phyloP scores from a whole-genome alignment of 1,140 invertebrate genomes.

The Nephila pilipes region DNA sequence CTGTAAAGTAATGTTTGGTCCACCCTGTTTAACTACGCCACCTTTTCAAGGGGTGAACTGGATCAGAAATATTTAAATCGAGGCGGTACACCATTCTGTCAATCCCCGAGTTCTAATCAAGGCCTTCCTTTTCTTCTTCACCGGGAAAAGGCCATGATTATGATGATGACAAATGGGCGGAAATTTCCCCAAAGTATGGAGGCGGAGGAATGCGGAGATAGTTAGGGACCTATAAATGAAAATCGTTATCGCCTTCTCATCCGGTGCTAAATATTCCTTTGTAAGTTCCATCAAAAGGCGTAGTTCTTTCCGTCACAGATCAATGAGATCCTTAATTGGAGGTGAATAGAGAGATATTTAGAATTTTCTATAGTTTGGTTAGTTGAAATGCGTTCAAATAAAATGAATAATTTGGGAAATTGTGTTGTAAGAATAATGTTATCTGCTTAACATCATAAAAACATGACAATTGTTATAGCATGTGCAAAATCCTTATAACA shows the following conservation, averaged over 20 bases:
- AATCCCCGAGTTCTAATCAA: no score
- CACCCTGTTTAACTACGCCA: no score
- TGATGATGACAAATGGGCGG: slow-evolving; percentile 20
- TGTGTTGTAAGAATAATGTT: background rate
- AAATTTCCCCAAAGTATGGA: slow-evolving; percentile 8
- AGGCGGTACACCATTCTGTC: no score
- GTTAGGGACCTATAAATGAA: slow-evolving; percentile 20
- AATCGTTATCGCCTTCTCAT: slow-evolving; percentile 4
- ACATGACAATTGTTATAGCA: no score
- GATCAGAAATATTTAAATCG: no score
- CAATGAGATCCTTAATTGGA: background rate
- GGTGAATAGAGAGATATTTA: background rate
- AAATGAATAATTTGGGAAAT: background rate
- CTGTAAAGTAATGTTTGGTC: no score
- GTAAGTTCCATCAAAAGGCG: background rate
- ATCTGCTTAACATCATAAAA: no score
- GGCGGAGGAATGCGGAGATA: slow-evolving; percentile 6
- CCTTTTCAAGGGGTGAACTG: no score
- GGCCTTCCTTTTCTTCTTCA: background rate
- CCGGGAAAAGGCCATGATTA: background rate
- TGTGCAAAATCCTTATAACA: no score
- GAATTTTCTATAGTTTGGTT: no score
- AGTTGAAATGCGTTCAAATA: no score
- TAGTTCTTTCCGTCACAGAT: background rate
- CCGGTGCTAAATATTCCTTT: slow-evolving; percentile 10